phyloP scores from a whole-genome alignment of 2,888 invertebrate genomes.

The Drosophila seclusa region DNA sequence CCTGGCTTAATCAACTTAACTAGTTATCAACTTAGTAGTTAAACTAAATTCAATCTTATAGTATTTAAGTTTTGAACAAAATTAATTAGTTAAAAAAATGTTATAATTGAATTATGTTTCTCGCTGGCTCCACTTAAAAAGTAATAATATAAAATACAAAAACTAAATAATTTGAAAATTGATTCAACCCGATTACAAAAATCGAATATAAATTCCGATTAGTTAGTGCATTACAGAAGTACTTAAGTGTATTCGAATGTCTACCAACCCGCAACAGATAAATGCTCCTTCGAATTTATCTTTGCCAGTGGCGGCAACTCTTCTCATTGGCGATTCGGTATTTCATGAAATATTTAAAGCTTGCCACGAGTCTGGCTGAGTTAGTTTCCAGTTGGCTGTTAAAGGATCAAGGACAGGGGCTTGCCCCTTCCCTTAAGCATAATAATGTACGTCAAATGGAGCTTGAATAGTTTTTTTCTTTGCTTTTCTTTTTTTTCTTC shows the following conservation, averaged over 20 bases:
- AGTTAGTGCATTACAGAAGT: not conserved
- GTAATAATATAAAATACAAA: not conserved
- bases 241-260: slow-evolving; percentile 1
- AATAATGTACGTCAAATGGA: slow-evolving; percentile 22
- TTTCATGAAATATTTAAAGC: slow-evolving; percentile 72
- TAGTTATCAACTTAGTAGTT: not conserved
- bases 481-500: not conserved
- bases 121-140: not conserved
- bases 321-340: slow-evolving; percentile 55
- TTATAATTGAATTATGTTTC: not conserved
- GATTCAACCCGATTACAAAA: not conserved
- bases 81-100: not conserved
- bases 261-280: not conserved
- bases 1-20: not conserved
- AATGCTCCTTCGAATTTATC: not conserved
- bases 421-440: slow-evolving; percentile 3
- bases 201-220: not conserved
- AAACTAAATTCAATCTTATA: not conserved
- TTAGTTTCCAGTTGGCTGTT: slow-evolving; percentile 39
- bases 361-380: slow-evolving; percentile 36
- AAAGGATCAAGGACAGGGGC: slow-evolving; percentile 34
- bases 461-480: slow-evolving; percentile 30
- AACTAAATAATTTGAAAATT: not conserved
- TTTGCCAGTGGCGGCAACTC: slow-evolving; percentile 17
- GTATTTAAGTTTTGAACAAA: not conserved